phyloP scores from a whole-genome alignment of 1,140 invertebrate genomes.

The Leucophenga varia region DNA sequence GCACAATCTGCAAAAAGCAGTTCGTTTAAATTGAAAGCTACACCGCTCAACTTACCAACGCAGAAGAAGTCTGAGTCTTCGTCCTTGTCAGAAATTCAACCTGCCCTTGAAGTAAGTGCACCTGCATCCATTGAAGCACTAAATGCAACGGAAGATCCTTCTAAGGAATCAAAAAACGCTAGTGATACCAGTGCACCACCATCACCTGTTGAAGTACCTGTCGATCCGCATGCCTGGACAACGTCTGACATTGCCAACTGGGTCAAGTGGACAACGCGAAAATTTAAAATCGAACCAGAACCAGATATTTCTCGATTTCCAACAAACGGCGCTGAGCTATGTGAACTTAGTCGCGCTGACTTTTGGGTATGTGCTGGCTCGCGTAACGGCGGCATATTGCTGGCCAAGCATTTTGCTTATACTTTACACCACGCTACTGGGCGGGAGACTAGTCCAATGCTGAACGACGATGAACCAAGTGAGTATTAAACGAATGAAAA shows the following conservation, averaged over 20 bases:
- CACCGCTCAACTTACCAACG: neutral
- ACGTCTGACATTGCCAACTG: conserved; percentile 64
- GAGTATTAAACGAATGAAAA: conserved; percentile 19
- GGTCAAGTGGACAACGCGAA: conserved; percentile 65
- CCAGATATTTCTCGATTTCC: conserved; percentile 62
- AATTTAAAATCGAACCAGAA: conserved; percentile 62
- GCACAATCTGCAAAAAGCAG: conserved; percentile 5
- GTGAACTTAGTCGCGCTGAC: conserved; percentile 59
- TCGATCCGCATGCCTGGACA: conserved; percentile 69
- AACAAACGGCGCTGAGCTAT: conserved; percentile 62
- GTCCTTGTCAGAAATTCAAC: conserved; percentile 12
- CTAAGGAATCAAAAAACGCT: neutral
- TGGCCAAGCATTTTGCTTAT: conserved; percentile 59
- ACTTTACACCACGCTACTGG: conserved; percentile 58
- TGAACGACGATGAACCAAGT: conserved; percentile 52
- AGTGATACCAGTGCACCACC: conserved; percentile 5
- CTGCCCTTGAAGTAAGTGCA: conserved; percentile 1
- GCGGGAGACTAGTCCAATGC: conserved; percentile 58
- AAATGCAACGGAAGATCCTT: neutral
- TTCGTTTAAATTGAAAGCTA: neutral
- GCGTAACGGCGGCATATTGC: conserved; percentile 55
- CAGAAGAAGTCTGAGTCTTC: neutral
- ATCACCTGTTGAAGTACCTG: conserved; percentile 39
- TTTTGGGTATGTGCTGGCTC: conserved; percentile 58
- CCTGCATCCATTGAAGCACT: neutral